phyloP scores from a whole-genome alignment of 2,113 vertebrate genomes.

The Nothobranchius kuhntae region DNA sequence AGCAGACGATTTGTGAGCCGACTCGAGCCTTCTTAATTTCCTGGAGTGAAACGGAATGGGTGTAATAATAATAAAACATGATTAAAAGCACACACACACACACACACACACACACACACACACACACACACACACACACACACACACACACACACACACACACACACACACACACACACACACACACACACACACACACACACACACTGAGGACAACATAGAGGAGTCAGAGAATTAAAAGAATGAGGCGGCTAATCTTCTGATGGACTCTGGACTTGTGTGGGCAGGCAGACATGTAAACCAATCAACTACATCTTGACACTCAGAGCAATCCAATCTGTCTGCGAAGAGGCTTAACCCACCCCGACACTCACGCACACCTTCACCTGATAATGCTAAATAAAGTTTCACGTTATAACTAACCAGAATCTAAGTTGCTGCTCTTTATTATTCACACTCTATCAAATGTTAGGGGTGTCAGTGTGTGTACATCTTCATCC shows the following conservation, averaged over 20 bases:
- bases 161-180: background rate
- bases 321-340: conserved; percentile 24
- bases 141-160: conserved; percentile 8
- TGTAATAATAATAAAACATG: conserved; percentile 59
- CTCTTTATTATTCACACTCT: conserved; percentile 11
- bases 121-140: too few relatives aligned
- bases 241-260: conserved; percentile 14
- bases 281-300: conserved; percentile 23
- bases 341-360: conserved; percentile 5
- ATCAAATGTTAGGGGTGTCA: conserved; percentile 25
- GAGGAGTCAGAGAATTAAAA: background rate
- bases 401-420: background rate
- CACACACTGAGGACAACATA: background rate
- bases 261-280: conserved; percentile 25
- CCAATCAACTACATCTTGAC: conserved; percentile 29
- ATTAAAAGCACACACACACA: conserved; percentile 31
- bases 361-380: conserved; percentile 4
- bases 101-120: background rate
- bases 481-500: conserved; percentile 8
- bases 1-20: conserved; percentile 17
- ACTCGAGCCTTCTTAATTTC: conserved; percentile 48
- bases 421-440: background rate
- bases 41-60: conserved; percentile 22
- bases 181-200: too few relatives aligned
- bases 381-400: background rate